A percentile compares a stretch with the other conserved stretches of the same genome.
Conservation (phyloP, 2,888 invertebrate genomes). For the Drosophila koepferae region DNA sequence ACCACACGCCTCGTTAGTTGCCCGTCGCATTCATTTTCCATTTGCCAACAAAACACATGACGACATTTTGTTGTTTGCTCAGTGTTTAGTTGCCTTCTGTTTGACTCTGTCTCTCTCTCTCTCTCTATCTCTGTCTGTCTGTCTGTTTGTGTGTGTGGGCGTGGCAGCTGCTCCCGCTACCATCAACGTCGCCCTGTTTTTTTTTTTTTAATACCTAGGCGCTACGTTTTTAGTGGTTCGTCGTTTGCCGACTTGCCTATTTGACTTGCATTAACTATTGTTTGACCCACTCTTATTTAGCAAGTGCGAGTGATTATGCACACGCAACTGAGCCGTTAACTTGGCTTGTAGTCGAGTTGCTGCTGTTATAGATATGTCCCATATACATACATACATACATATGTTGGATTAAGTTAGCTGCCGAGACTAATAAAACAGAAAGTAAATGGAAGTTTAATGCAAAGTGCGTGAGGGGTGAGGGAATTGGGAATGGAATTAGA, state of each 20-base stretch:
- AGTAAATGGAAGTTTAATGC: background rate
- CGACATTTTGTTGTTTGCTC: constrained; percentile 77
- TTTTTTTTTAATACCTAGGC: constrained; percentile 12
- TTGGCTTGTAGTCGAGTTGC: constrained; percentile 10
- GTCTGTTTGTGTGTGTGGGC: constrained; percentile 18
- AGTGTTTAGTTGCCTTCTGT: constrained; percentile 45
- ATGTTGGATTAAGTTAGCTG: background rate
- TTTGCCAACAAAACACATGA: constrained; percentile 65
- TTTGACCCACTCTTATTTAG: constrained; percentile 29
- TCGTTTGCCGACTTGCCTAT: constrained; percentile 18
- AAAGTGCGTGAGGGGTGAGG: background rate
- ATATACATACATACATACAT: background rate
- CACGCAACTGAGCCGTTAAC: constrained; percentile 72
- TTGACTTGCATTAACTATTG: constrained; percentile 42
- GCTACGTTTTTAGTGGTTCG: constrained; percentile 34
- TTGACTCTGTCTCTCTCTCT: constrained; percentile 1
- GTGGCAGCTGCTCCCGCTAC: constrained; percentile 12
- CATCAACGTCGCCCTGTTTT: background rate
- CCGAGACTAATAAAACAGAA: constrained; percentile 13
- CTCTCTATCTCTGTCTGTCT: background rate
- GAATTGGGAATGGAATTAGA: background rate
- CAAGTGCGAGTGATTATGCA: constrained; percentile 72
- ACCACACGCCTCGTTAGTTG: constrained; percentile 1
- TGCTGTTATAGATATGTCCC: constrained; percentile 22
- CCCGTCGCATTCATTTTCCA: constrained; percentile 56